These are phyloP conservation scores for Cynopterus sphinx DNA, from an alignment of 2,797 vertebrate genomes.

Conservation along the genomic window DNA sequence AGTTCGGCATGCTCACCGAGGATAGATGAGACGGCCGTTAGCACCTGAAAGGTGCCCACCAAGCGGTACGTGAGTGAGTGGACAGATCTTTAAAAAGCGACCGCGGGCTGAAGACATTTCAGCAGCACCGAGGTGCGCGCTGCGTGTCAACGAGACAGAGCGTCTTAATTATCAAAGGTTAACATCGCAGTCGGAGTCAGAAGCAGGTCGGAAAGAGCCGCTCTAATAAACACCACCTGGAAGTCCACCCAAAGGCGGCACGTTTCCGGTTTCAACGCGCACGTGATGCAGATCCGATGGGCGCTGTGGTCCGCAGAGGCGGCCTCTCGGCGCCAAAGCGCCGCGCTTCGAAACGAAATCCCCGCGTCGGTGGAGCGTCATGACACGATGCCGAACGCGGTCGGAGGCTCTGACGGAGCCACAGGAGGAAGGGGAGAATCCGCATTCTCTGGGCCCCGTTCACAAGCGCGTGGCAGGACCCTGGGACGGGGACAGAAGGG, in stretches of 20 bases:
- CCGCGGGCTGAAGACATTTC: constrained; percentile 78
- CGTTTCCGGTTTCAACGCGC: constrained; percentile 70
- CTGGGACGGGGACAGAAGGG: not conserved
- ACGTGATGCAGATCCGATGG: not conserved
- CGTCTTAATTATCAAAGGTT: constrained; percentile 79
- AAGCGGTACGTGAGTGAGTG: constrained; percentile 77
- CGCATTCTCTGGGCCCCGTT: not conserved
- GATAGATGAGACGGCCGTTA: constrained; percentile 84
- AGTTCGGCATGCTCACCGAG: constrained; percentile 83
- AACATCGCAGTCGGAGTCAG: constrained; percentile 70
- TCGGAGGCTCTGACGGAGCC: not conserved
- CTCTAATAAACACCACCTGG: constrained; percentile 40
- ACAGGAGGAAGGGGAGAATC: not conserved
- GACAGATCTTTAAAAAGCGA: constrained; percentile 73
- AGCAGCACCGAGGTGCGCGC: constrained; percentile 75
- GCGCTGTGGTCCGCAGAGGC: not conserved
- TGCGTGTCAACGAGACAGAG: constrained; percentile 75
- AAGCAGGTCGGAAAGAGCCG: constrained; percentile 65
- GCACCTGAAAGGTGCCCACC: constrained; percentile 81
- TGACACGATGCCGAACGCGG: not conserved
- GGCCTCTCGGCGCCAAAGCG: not conserved
- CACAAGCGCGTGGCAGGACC: not conserved
- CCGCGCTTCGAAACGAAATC: not conserved
- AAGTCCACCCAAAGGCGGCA: constrained; percentile 69
- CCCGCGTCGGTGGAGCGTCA: not conserved